Base-by-base conservation (phyloP, 2,888 invertebrate species). In the Coremacera marginata region DNA sequence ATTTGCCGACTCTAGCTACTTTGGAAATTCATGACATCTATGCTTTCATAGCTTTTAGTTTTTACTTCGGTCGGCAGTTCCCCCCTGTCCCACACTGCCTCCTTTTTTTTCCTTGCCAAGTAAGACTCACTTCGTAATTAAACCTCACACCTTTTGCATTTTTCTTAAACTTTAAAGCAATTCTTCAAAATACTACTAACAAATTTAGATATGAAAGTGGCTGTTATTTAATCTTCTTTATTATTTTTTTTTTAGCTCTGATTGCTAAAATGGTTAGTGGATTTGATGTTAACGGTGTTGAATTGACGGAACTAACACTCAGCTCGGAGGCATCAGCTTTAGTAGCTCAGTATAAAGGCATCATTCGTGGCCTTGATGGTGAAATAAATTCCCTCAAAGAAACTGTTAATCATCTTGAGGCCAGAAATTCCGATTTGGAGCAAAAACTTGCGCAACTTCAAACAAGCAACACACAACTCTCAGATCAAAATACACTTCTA, bases 351-450 rank as follows among this genome's bases (percentile, higher is more conserved):
- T 98, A 97, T 90, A 97, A 97, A 90, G 93, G 94, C 78, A 91
- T 98, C 73, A 98, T 98, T 82, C 92, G 97, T 79, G 96, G 97
- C 83, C 98, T 98, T 89, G 97, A 97, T 89, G 91, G 90, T 51
- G 91, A 94, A 87, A 87, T 89, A 63, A 91, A 92, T 82, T 84
- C 91, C 0, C 80, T 89, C 22, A 87, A 89, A 78, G 83, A 85
- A 19, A 82, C 82, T 11, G 78, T 84, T 3, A 86, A 86, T 19
- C 81, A 84, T 49, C 72, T 88, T 68, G 85, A 88, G 77, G 72
- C 81, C 0, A 84, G 85, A 77, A 87, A 85, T 67, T 78, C 77
- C 0, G 83, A 85, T 31, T 74, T 89, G 16, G 85, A 91, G 89
- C 84, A 83, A 27, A 91, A 93, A 83, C 83, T 95, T 0, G 91